Evolutionary conservation across 2,888 invertebrate species (phyloP).

Genomic region (Poecilus cupreus): DNA sequence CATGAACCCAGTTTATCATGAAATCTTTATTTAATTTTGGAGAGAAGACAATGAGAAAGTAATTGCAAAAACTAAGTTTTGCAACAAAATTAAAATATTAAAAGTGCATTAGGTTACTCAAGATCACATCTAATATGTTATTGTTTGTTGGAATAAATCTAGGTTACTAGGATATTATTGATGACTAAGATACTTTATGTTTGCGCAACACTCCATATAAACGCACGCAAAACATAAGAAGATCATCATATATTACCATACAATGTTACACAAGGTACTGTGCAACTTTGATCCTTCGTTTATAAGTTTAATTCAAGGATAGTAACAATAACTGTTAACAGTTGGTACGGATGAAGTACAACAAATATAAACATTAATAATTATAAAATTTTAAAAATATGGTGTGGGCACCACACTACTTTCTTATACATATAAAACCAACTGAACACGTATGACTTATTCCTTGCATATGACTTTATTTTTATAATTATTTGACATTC

Average conservation of each 20-base stretch:
- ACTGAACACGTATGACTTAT: too few relatives aligned
- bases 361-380: too few relatives aligned
- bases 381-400: too few relatives aligned
- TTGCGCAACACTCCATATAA: not conserved
- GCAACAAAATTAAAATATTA: not conserved
- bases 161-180: not conserved
- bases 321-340: too few relatives aligned
- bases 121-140: not conserved
- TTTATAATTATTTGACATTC: too few relatives aligned
- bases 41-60: too few relatives aligned
- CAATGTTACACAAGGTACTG: not conserved
- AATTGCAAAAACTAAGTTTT: too few relatives aligned
- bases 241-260: not conserved
- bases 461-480: too few relatives aligned
- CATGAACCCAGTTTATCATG: not conserved
- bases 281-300: not conserved
- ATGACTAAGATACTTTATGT: not conserved
- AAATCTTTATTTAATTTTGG: not conserved
- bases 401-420: too few relatives aligned
- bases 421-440: too few relatives aligned
- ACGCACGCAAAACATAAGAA: not conserved
- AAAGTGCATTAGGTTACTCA: not conserved
- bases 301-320: too few relatives aligned
- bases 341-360: too few relatives aligned
- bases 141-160: not conserved